Percentiles rank a stretch among this genome's conserved stretches.
Conservation (phyloP, 2,888 invertebrate genomes). For the Philereme transversata region DNA sequence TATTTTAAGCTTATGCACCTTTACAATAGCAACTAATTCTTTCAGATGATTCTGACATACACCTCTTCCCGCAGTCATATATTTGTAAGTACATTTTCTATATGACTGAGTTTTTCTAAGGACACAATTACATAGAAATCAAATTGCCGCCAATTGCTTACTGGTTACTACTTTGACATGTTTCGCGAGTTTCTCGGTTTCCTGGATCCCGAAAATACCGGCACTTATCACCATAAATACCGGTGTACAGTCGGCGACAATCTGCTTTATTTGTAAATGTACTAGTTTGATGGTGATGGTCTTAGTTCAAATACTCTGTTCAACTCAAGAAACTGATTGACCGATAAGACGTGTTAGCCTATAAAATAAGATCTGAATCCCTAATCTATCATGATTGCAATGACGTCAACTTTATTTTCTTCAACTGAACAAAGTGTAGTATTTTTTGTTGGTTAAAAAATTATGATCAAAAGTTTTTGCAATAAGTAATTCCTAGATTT, state of each 20-base stretch:
- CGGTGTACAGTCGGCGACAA: neutral
- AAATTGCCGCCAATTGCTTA: no score
- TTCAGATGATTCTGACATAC: constrained; percentile 77
- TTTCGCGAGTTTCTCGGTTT: no score
- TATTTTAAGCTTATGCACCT: constrained; percentile 50
- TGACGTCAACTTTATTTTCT: neutral
- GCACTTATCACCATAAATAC: no score
- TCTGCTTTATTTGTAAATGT: neutral
- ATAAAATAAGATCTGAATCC: neutral
- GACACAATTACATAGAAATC: constrained; percentile 3
- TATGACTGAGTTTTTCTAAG: constrained; percentile 25
- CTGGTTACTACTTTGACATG: no score
- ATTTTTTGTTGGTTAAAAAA: neutral
- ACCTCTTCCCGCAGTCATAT: constrained; percentile 64
- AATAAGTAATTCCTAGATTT: no score
- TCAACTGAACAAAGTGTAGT: neutral
- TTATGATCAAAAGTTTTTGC: neutral
- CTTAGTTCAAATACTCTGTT: neutral
- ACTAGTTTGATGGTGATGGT: constrained; percentile 24
- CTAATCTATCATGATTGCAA: neutral
- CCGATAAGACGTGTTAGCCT: neutral
- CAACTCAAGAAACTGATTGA: neutral
- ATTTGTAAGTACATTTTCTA: constrained; percentile 65
- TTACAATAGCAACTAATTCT: constrained; percentile 65
- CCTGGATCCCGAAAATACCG: no score